Conservation (phyloP, 30 jellyfish, hydroid and myxozoan species). For the Hydractinia echinata region DNA sequence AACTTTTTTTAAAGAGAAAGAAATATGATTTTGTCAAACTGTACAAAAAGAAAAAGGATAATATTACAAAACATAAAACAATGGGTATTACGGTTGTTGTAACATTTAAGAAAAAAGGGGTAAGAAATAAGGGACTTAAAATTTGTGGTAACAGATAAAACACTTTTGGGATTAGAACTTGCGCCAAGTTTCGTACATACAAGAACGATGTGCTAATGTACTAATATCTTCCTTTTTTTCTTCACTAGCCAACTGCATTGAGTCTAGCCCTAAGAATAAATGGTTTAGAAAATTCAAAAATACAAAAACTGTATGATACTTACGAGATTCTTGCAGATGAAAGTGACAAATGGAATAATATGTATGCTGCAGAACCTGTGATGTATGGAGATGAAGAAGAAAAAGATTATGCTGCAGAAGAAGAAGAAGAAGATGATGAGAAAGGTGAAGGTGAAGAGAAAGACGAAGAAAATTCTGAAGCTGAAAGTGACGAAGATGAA, state of each 20-base stretch:
- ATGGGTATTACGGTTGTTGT: too few relatives aligned
- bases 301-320: conserved; percentile 4
- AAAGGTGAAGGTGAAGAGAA: conserved; percentile 33
- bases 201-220: too few relatives aligned
- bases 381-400: conserved; percentile 22
- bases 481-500: conserved; percentile 40
- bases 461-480: conserved; percentile 38
- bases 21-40: too few relatives aligned
- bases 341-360: conserved; percentile 25
- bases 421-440: conserved; percentile 38
- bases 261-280: background rate
- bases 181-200: too few relatives aligned
- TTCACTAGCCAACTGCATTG: conserved; percentile 10
- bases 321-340: conserved; percentile 20
- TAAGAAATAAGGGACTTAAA: too few relatives aligned
- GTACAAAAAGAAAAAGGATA: too few relatives aligned
- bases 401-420: conserved; percentile 28
- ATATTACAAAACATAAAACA: too few relatives aligned
- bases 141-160: too few relatives aligned
- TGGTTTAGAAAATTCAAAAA: conserved; percentile 13
- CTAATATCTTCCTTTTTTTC: background rate
- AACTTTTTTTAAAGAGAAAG: too few relatives aligned
- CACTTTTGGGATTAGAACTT: too few relatives aligned
- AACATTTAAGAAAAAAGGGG: too few relatives aligned
- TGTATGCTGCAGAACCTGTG: conserved; percentile 31